A percentile compares a stretch with the other conserved stretches of the same genome.
Conservation (phyloP, 35 echinoderm and acorn worm genomes). For the Hemicentrotus pulcherrimus region DNA sequence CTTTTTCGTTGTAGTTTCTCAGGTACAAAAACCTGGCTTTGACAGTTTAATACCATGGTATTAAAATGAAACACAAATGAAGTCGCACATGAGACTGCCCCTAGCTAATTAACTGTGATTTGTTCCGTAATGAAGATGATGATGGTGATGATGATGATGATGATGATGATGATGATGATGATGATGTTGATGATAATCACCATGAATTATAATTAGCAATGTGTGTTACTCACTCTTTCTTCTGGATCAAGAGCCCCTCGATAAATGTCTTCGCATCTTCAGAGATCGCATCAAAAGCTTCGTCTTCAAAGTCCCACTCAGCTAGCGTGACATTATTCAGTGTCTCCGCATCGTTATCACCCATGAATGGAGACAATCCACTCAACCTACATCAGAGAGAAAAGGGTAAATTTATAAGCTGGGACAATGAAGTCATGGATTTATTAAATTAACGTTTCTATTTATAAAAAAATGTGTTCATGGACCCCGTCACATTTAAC, state of each 20-base stretch:
- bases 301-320: constrained; percentile 99
- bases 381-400: constrained; percentile 69
- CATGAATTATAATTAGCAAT: background rate
- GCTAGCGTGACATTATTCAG: constrained; percentile 91
- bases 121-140: too few species aligned
- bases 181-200: too few species aligned
- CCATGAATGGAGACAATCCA: constrained; percentile 98
- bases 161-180: too few species aligned
- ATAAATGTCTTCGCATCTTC: constrained; percentile 95
- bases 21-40: too few species aligned
- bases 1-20: too few species aligned
- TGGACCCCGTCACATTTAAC: too few species aligned
- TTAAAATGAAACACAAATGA: too few species aligned
- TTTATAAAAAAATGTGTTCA: background rate
- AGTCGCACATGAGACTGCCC: too few species aligned
- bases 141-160: too few species aligned
- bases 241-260: constrained; percentile 77
- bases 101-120: too few species aligned
- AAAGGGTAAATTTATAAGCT: background rate
- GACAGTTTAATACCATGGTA: too few species aligned
- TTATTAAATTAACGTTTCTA: background rate
- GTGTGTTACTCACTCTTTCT: constrained; percentile 75
- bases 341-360: constrained; percentile 95
- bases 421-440: background rate
- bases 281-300: constrained; percentile 92